Conservation (phyloP, 2,113 vertebrate species). For the Corynorhinus townsendii region DNA sequence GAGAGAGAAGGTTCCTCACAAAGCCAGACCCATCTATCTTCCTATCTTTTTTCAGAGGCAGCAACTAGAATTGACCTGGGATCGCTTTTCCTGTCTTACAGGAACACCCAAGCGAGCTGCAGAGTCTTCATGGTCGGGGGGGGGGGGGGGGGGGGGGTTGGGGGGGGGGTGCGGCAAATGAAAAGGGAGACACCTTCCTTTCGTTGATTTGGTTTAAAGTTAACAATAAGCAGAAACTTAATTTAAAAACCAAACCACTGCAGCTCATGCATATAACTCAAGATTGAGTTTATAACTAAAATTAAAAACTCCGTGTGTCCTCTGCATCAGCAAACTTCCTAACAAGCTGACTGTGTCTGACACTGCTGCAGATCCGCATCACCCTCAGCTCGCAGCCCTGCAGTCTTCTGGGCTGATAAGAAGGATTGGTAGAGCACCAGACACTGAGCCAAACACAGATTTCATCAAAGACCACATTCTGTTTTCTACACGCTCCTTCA, state of each 20-base stretch:
- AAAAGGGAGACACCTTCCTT: background rate
- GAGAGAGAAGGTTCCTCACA: background rate
- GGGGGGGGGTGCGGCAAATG: conserved; percentile 25
- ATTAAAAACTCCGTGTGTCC: background rate
- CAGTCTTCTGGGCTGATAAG: background rate
- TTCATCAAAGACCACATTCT: background rate
- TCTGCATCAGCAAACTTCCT: background rate
- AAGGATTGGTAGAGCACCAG: background rate
- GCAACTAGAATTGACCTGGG: conserved; percentile 8
- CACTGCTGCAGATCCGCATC: background rate
- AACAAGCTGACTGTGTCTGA: background rate
- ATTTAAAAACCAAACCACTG: background rate
- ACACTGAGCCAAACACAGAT: background rate
- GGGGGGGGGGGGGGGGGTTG: conserved; percentile 28
- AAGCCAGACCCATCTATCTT: conserved; percentile 1
- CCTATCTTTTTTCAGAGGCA: conserved; percentile 26
- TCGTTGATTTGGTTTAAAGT: background rate
- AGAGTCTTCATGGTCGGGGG: background rate
- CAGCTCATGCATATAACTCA: background rate
- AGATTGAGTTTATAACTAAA: conserved; percentile 25
- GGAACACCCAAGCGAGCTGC: conserved; percentile 1
- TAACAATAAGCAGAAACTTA: conserved; percentile 24
- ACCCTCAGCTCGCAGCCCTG: background rate
- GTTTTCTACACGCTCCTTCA: background rate
- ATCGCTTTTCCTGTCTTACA: conserved; percentile 44